Evolutionary conservation across 2,888 invertebrate species (phyloP), one percentile per base, ranked within the genome.

Genomic region (Lycophotia porphyrea): DNA sequence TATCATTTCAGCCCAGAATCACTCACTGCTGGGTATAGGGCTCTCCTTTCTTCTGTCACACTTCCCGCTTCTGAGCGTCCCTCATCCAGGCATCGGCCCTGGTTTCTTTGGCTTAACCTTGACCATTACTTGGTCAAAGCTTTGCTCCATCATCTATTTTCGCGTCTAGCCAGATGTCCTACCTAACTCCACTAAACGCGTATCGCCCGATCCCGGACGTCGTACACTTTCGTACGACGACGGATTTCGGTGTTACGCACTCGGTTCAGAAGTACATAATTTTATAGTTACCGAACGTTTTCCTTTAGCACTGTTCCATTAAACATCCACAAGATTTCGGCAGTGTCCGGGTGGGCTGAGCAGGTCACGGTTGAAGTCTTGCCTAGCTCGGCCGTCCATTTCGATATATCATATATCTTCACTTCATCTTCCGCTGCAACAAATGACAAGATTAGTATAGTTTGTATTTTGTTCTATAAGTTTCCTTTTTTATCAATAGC

Each of bases 311-410:
- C 87, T 55, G 88, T 82, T 21, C 90, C 92, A 3, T 94, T 87
- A 76, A 93, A 94, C 7, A 89, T 65, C 96, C 96, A 96, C 24
- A 86, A 78, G 4, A 95, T 88, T 5, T 89, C 88, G 0, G 91
- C 91, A 36, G 91, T 91, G 1, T 91, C 90, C 0, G 94, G 93
- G 2, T 86, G 79, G 36, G 92, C 91, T 58, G 89, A 90, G 85
- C 96, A 96, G 71, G 84, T 93, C 31, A 96, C 79, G 24, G 88
- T 91, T 1, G 93, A 92, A 13, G 85, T 84, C 15, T 87, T 84
- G 3, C 94, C 95, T 24, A 96, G 77, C 11, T 91, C 90, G 1
- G 93, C 93, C 44, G 86, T 89, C 24, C 90, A 84, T 44, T 66
- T 27, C 11, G 89, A 84, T 72, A 93, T 72, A 34, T 91, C 87